Evolutionary conservation across 2,113 vertebrate genomes (phyloP).

Genomic region (Theropithecus gelada): DNA sequence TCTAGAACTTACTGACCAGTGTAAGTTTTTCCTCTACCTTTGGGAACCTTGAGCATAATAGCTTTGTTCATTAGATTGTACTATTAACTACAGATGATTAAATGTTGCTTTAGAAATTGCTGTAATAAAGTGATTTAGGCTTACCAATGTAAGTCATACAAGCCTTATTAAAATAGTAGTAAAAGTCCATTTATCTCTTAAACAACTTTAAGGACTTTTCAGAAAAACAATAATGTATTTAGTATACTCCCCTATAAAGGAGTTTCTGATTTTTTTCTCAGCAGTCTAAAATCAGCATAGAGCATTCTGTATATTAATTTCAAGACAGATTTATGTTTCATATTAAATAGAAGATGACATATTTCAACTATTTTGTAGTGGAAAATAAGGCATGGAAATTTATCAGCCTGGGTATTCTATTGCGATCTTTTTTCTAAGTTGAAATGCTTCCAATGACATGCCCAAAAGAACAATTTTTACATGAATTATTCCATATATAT

Average conservation of each 20-base stretch:
- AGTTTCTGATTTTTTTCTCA: background rate
- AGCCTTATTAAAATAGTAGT: slow-evolving; percentile 28
- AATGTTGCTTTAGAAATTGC: slow-evolving; percentile 19
- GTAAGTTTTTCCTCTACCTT: background rate
- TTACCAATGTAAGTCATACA: slow-evolving; percentile 42
- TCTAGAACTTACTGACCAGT: background rate
- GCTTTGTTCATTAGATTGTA: background rate
- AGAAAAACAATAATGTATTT: background rate
- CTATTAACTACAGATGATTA: slow-evolving; percentile 56
- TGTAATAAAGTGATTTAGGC: background rate
- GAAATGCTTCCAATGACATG: background rate
- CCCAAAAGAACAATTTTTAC: background rate
- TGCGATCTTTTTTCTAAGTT: background rate
- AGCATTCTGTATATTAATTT: background rate
- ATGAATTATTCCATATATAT: background rate
- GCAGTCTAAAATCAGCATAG: background rate
- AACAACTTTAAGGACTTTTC: slow-evolving; percentile 5
- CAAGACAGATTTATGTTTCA: background rate
- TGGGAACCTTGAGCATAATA: background rate
- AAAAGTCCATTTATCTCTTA: background rate
- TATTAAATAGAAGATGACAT: background rate
- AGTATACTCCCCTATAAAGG: background rate
- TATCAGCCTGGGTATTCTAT: background rate
- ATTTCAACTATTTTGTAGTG: background rate
- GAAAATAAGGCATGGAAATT: background rate